Base-by-base conservation (phyloP, 2,113 vertebrate species). In the Saguinus midas region DNA sequence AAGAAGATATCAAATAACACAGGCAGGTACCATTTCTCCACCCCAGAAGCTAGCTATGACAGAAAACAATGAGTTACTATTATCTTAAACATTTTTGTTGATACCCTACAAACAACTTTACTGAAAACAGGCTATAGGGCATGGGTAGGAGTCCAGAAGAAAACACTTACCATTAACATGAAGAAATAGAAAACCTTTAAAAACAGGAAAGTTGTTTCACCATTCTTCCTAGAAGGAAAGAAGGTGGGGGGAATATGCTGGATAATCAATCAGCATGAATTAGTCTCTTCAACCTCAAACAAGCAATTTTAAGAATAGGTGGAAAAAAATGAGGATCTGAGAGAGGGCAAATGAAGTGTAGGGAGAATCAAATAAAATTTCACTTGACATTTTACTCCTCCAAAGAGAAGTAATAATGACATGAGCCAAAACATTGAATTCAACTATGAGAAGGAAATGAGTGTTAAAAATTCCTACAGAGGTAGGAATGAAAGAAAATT, bases 351-450 rank as follows among this genome's bases (percentile, higher is more conserved):
- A 73, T 57, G 37, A 87, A 45, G 32, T 90, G 45, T 64, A 37
- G 58, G 52, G 50, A 72, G 58, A 92, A 72, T 73, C 84, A 90
- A 76, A 78, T 61, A 90, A 76, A 83, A 61, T 55, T 12, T 76
- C 57, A 80, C 61, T 87, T 80, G 82, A 95, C 91, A 96, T 85
- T 86, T 68, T 48, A 55, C 68, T 97, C 80, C 85, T 92, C 80
- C 70, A 82, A 92, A 97, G 73, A 96, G 84, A 94, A 78, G 66
- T 57, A 68, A 84, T 90, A 43, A 64, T 90, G 58, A 86, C 85
- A 90, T 72, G 66, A 95, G 29, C 57, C 91, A 94, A 97, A 92
- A 87, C 70, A 86, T 17, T 94, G 48, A 90, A 79, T 87, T 96
- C 61, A 76, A 37, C 80, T 90, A 9, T 43, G 45, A 87, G 84